Conservation (phyloP, 2,888 invertebrate genomes). For the Phanerotoma sp. region DNA sequence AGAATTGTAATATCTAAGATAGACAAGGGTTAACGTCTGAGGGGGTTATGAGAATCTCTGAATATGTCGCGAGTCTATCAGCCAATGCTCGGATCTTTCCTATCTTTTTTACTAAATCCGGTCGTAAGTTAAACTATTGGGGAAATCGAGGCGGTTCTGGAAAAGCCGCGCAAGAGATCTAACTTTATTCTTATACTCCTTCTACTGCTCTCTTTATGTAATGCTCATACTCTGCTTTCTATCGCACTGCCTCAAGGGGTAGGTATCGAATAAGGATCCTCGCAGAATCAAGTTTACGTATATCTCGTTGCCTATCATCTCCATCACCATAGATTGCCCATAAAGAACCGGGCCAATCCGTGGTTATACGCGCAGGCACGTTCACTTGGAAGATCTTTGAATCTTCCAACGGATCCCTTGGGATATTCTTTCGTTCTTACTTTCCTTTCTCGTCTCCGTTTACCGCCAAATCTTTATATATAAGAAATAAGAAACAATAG, state of each 20-base stretch:
- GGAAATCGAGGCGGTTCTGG: constrained; percentile 42
- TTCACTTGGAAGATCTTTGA: constrained; percentile 31
- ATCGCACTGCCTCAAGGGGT: constrained; percentile 18
- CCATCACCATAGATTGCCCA: constrained; percentile 58
- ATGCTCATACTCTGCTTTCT: constrained; percentile 7
- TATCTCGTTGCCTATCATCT: constrained; percentile 57
- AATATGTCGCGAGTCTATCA: constrained; percentile 52
- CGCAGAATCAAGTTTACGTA: constrained; percentile 56
- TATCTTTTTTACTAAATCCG: constrained; percentile 57
- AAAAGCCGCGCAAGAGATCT: constrained; percentile 24
- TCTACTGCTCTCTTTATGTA: constrained; percentile 17
- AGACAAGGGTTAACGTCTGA: not conserved
- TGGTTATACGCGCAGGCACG: constrained; percentile 51
- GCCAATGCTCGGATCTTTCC: constrained; percentile 46
- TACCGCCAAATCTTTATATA: not conserved
- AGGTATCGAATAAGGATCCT: constrained; percentile 38
- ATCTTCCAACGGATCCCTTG: constrained; percentile 20
- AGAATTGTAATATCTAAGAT: not conserved
- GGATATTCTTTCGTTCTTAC: constrained; percentile 24
- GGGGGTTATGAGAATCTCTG: constrained; percentile 40
- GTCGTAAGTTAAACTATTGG: constrained; percentile 58
- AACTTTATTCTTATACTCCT: constrained; percentile 19
- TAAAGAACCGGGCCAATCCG: constrained; percentile 56
- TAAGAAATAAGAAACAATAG: not conserved
- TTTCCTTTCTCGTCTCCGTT: constrained; percentile 3